These are phyloP conservation scores for Catagonus wagneri DNA, from an alignment of 2,113 vertebrate species.

Conservation along the genomic window DNA sequence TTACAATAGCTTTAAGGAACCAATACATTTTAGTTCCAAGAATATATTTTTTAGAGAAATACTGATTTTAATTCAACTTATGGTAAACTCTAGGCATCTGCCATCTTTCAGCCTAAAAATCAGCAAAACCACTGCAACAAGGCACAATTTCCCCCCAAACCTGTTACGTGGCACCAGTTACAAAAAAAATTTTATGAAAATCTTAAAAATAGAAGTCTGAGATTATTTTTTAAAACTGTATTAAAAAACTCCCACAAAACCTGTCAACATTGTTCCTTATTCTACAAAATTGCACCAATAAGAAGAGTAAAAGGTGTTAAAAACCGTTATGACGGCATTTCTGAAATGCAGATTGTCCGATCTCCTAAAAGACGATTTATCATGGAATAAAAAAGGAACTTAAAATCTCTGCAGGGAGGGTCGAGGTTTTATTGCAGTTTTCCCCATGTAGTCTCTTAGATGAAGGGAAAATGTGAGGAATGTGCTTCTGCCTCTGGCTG, in stretches of 20 bases:
- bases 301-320: not conserved
- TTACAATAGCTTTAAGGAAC: not conserved
- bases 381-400: constrained; percentile 74
- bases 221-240: not conserved
- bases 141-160: not conserved
- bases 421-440: constrained; percentile 67
- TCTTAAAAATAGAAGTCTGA: not conserved
- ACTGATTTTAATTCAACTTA: not conserved
- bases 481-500: constrained; percentile 55
- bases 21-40: no score
- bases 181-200: not conserved
- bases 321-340: not conserved
- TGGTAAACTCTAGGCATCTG: not conserved
- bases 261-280: not conserved
- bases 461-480: not conserved
- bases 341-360: constrained; percentile 49
- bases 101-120: not conserved
- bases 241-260: not conserved
- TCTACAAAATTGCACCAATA: not conserved
- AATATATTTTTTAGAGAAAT: not conserved
- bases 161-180: not conserved
- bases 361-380: constrained; percentile 58
- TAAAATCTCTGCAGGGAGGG: constrained; percentile 71
- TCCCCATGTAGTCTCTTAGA: constrained; percentile 66
- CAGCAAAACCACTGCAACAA: not conserved